A percentile compares a stretch with the other conserved stretches of the same genome.
These are phyloP conservation scores for Syrphus vitripennis DNA, from an alignment of 2,888 invertebrate species.

Conservation along the genomic window DNA sequence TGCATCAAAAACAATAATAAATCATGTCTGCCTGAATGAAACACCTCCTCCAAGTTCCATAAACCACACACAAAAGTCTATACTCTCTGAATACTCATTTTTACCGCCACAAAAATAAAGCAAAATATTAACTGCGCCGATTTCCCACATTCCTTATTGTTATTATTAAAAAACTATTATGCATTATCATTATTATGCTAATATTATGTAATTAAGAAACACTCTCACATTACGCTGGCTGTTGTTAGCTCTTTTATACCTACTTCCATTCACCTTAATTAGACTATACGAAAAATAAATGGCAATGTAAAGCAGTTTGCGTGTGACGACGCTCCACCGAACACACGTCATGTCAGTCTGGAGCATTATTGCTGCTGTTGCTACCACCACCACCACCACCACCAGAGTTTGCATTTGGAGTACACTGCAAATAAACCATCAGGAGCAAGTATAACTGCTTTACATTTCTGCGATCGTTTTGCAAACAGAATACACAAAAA, in stretches of 20 bases:
- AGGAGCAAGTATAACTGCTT: background rate
- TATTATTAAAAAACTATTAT: slow-evolving; percentile 33
- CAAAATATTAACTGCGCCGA: background rate
- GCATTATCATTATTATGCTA: slow-evolving; percentile 51
- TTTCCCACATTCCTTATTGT: slow-evolving; percentile 38
- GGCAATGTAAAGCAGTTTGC: slow-evolving; percentile 55
- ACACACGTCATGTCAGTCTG: slow-evolving; percentile 48
- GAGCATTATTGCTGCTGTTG: background rate
- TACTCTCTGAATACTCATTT: background rate
- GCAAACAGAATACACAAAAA: slow-evolving; percentile 15
- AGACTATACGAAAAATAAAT: slow-evolving; percentile 35
- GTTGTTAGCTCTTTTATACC: background rate
- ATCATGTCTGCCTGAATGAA: background rate
- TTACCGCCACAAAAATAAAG: background rate
- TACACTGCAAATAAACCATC: background rate
- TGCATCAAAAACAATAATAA: background rate
- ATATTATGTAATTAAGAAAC: slow-evolving; percentile 56
- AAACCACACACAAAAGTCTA: background rate
- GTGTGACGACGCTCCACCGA: slow-evolving; percentile 57
- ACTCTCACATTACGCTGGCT: slow-evolving; percentile 35
- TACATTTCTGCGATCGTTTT: slow-evolving; percentile 26
- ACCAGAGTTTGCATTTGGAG: slow-evolving; percentile 8
- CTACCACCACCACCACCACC: background rate
- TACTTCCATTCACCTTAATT: slow-evolving; percentile 57
- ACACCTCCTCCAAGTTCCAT: background rate